phyloP scores from a whole-genome alignment of 2,113 vertebrate species.

The Centropristis striata region DNA sequence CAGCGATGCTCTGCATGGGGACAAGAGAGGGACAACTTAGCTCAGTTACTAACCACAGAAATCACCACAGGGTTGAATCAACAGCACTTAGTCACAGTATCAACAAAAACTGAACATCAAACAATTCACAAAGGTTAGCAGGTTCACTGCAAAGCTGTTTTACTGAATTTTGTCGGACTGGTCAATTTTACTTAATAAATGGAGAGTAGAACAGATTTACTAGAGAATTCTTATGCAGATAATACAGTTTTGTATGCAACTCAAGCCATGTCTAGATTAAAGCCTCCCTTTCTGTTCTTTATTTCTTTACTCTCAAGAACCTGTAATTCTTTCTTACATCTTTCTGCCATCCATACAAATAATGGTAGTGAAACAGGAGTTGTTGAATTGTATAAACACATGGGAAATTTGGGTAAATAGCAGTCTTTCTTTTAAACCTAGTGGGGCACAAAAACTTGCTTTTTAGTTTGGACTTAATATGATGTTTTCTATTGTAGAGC shows the following conservation, averaged over 20 bases:
- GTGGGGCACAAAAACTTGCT: neutral
- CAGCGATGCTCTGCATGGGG: conserved; percentile 92
- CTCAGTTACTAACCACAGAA: neutral
- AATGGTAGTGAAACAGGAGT: neutral
- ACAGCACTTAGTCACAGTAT: neutral
- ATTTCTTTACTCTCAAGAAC: neutral
- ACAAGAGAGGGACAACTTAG: neutral
- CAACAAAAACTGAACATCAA: neutral
- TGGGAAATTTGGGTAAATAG: neutral
- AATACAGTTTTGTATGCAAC: neutral
- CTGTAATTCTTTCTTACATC: neutral
- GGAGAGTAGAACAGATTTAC: neutral
- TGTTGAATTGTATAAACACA: neutral
- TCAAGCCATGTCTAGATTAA: no score
- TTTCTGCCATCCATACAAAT: neutral
- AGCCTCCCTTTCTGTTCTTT: no score
- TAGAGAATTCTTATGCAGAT: neutral
- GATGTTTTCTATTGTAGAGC: no score
- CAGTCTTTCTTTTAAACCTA: neutral
- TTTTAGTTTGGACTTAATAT: neutral
- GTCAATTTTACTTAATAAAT: neutral
- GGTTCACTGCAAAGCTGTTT: neutral
- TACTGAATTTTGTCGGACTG: neutral
- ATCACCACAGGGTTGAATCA: neutral
- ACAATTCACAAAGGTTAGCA: neutral